Conservation (phyloP, 2,888 invertebrate species). For the Keiferia lycopersicella region DNA sequence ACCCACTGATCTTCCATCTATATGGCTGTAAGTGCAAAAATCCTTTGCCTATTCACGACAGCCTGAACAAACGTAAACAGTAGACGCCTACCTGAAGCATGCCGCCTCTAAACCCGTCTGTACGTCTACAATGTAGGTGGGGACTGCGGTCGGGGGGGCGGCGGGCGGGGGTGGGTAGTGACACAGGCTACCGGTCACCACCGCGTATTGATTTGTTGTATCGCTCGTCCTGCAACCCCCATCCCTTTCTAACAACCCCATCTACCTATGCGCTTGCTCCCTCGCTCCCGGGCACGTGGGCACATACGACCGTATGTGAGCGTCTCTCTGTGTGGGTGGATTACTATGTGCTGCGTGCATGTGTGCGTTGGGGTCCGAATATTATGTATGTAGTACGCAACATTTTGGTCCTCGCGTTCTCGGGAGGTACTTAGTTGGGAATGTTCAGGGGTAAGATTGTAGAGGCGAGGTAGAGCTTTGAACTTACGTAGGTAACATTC, state of each 20-base stretch:
- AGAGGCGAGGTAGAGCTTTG: neutral
- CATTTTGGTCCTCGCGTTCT: slow-evolving; percentile 33
- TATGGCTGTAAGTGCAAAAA: too few relatives aligned
- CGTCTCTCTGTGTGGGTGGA: slow-evolving; percentile 45
- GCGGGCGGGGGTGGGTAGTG: slow-evolving; percentile 57
- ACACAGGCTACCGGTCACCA: slow-evolving; percentile 83
- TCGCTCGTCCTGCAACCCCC: slow-evolving; percentile 79
- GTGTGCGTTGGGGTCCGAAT: slow-evolving; percentile 76
- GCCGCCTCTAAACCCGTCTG: slow-evolving; percentile 46
- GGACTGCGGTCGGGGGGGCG: slow-evolving; percentile 70
- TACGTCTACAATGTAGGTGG: slow-evolving; percentile 76
- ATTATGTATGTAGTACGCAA: slow-evolving; percentile 59
- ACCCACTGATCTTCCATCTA: too few relatives aligned
- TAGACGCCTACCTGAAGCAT: neutral
- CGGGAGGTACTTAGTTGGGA: slow-evolving; percentile 16
- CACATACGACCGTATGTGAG: slow-evolving; percentile 63
- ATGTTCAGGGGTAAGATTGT: slow-evolving; percentile 1
- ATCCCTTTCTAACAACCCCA: slow-evolving; percentile 64
- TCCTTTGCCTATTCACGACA: too few relatives aligned
- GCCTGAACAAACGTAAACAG: neutral
- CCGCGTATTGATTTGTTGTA: slow-evolving; percentile 83
- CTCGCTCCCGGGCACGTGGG: slow-evolving; percentile 63
- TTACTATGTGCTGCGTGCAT: slow-evolving; percentile 53
- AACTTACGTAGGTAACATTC: neutral
- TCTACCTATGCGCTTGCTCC: slow-evolving; percentile 44